These are phyloP conservation scores for Molorchus minor DNA, from an alignment of 2,888 invertebrate genomes.

Conservation along the genomic window DNA sequence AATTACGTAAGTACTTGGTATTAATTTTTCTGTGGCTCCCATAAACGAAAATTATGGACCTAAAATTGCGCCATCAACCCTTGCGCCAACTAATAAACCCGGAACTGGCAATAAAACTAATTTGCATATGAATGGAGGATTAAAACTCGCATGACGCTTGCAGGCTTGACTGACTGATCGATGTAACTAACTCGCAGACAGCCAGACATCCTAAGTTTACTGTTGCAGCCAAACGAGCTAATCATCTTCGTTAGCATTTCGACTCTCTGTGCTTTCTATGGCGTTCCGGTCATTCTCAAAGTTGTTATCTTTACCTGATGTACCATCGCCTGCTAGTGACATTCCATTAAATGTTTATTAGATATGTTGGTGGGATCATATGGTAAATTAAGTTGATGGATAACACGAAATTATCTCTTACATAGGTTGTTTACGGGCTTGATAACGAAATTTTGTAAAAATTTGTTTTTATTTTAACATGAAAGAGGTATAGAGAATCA, in stretches of 20 bases:
- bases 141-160: conserved; percentile 57
- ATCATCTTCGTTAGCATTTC: conserved; percentile 54
- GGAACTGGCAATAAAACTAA: conserved; percentile 62
- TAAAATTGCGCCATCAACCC: conserved; percentile 14
- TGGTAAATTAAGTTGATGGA: not conserved
- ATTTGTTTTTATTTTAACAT: too few relatives aligned
- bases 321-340: conserved; percentile 14
- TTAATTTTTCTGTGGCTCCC: too few relatives aligned
- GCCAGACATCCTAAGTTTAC: conserved; percentile 30
- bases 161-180: conserved; percentile 36
- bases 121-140: conserved; percentile 63
- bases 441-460: too few relatives aligned
- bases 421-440: too few relatives aligned
- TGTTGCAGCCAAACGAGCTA: conserved; percentile 54
- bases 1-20: too few relatives aligned
- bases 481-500: too few relatives aligned
- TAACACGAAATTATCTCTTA: too few relatives aligned
- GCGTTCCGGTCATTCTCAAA: conserved; percentile 35
- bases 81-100: conserved; percentile 57
- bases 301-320: conserved; percentile 21
- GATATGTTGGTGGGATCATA: not conserved
- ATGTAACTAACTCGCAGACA: conserved; percentile 30
- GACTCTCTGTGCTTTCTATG: conserved; percentile 29
- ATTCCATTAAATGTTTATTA: conserved; percentile 9
- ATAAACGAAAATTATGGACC: too few relatives aligned